These are phyloP conservation scores for Lepidonotus clava DNA, from an alignment of 2,888 invertebrate genomes.

Conservation along the genomic window DNA sequence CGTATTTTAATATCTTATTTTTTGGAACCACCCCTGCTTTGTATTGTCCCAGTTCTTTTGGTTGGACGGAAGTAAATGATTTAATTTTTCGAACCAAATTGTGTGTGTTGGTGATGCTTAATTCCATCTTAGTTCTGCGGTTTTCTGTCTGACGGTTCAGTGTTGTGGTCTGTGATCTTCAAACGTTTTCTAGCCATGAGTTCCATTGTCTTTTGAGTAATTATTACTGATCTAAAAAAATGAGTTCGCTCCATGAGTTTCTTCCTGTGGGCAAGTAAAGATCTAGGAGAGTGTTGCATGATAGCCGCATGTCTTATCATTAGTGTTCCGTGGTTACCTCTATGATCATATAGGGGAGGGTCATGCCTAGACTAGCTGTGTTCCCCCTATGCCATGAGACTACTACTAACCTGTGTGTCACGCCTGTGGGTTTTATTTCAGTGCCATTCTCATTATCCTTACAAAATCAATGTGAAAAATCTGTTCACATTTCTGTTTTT, in stretches of 20 bases:
- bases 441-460: too few relatives aligned
- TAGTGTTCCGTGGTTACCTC: neutral
- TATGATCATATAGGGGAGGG: neutral
- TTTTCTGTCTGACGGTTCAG: conserved; percentile 2
- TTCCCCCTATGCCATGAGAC: neutral
- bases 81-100: neutral
- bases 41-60: neutral
- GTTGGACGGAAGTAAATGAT: neutral
- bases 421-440: too few relatives aligned
- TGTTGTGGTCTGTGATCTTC: conserved; percentile 42
- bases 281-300: conserved; percentile 32
- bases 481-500: too few relatives aligned
- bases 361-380: neutral
- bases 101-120: conserved; percentile 11
- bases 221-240: neutral
- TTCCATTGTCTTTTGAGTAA: neutral
- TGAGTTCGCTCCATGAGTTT: neutral
- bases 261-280: conserved; percentile 45
- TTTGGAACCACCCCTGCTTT: conserved; percentile 25
- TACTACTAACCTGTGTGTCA: too few relatives aligned
- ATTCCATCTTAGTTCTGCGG: neutral
- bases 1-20: neutral
- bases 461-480: too few relatives aligned
- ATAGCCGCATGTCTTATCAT: neutral
- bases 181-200: neutral